Evolutionary conservation across 2,888 invertebrate species (phyloP).

Genomic region (Lasioglossum leucozonium): DNA sequence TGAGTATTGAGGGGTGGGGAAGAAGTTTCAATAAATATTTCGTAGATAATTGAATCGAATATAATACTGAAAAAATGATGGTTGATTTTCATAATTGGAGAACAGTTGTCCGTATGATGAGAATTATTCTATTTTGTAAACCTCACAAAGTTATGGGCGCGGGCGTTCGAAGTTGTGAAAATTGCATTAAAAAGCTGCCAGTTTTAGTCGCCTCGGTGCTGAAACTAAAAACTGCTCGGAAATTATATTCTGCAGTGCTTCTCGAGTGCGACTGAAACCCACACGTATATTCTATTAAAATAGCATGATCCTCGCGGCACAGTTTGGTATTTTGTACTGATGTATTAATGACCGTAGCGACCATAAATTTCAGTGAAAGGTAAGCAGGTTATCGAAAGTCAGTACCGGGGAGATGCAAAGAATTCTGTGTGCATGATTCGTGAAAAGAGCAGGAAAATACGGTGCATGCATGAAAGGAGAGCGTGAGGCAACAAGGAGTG

Average conservation of each 20-base stretch:
- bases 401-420: background rate
- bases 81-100: background rate
- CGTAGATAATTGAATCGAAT: background rate
- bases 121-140: background rate
- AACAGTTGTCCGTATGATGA: background rate
- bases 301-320: background rate
- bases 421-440: background rate
- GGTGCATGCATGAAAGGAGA: background rate
- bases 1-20: too few relatives aligned
- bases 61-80: background rate
- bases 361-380: background rate
- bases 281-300: background rate
- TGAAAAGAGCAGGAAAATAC: constrained; percentile 1
- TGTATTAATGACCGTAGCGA: background rate
- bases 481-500: background rate
- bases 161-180: background rate
- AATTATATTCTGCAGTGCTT: background rate
- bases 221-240: background rate
- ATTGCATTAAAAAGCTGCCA: background rate
- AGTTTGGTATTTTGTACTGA: background rate
- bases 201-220: background rate
- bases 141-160: background rate
- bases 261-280: background rate
- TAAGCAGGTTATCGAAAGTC: background rate
- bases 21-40: background rate